Percentiles rank a stretch among this genome's conserved stretches.
phyloP scores from a whole-genome alignment of 2,113 vertebrate genomes.

The Illadopsis cleaveri region DNA sequence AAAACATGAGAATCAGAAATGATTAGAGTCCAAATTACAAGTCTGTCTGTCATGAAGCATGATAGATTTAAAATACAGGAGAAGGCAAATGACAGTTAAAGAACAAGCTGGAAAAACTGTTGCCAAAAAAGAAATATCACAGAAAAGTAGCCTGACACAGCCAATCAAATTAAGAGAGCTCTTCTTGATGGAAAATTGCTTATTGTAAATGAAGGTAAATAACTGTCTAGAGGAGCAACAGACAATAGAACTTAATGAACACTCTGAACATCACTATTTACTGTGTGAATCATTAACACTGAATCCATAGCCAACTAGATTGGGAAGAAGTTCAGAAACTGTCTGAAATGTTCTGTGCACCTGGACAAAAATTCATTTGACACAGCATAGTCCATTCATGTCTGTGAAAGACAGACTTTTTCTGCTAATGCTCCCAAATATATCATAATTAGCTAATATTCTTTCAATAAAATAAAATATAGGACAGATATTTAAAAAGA shows the following conservation, averaged over 20 bases:
- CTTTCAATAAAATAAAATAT: not conserved
- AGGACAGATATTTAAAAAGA: not conserved
- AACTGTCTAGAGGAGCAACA: not conserved
- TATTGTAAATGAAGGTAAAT: constrained; percentile 25
- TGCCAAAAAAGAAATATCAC: constrained; percentile 20
- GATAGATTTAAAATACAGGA: constrained; percentile 62
- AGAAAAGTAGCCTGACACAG: not conserved
- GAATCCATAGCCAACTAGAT: not conserved
- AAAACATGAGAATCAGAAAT: constrained; percentile 67
- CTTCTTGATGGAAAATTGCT: not conserved
- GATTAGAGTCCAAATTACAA: constrained; percentile 70
- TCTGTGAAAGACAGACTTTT: not conserved
- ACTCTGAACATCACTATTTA: constrained; percentile 8
- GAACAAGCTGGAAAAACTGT: constrained; percentile 46
- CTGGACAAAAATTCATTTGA: not conserved
- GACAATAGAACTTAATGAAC: constrained; percentile 25
- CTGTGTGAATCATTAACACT: not conserved
- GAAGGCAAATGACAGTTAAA: constrained; percentile 59
- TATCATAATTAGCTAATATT: not conserved
- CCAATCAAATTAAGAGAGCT: not conserved
- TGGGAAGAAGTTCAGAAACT: constrained; percentile 6
- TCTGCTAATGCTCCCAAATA: not conserved
- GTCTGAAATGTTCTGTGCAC: not conserved
- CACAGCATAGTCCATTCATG: not conserved
- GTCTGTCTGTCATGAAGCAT: constrained; percentile 62